Conservation (phyloP, 2,888 invertebrate species). For the Dryomyza anilis region DNA sequence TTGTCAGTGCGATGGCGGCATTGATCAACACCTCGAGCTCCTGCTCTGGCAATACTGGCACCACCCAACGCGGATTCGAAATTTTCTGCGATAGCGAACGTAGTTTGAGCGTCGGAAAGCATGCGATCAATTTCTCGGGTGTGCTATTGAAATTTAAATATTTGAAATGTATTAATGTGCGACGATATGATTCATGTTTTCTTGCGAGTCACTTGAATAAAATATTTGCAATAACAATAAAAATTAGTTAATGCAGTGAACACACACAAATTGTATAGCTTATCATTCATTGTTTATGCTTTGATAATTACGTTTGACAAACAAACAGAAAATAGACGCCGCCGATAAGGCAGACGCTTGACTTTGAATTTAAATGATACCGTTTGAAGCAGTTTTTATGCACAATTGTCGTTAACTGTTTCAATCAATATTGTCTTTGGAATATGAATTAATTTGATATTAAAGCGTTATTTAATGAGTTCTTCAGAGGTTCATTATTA, state of each 20-base stretch:
- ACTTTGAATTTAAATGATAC: too few species aligned
- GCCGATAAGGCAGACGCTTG: too few species aligned
- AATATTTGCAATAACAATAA: not conserved
- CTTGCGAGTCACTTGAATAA: not conserved
- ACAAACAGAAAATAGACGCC: too few species aligned
- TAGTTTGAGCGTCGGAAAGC: conserved; percentile 86
- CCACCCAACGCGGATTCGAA: conserved; percentile 94
- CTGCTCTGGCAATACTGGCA: conserved; percentile 95
- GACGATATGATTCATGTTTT: not conserved
- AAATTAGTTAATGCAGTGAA: conserved; percentile 6
- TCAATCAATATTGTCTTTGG: too few species aligned
- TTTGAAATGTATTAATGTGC: conserved; percentile 18
- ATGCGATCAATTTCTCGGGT: conserved; percentile 58
- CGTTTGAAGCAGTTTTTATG: too few species aligned
- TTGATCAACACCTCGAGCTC: conserved; percentile 90
- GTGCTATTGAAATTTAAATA: conserved; percentile 44
- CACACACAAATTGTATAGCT: conserved; percentile 9
- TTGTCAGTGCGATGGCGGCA: conserved; percentile 85
- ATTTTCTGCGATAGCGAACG: conserved; percentile 93
- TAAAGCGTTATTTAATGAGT: too few species aligned
- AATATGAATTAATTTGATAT: too few species aligned
- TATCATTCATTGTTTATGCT: conserved; percentile 20
- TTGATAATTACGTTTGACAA: too few species aligned
- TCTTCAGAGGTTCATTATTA: too few species aligned
- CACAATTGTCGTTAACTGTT: too few species aligned